Evolutionary conservation across 2,797 vertebrate genomes (phyloP).

Genomic region (Crotalus adamanteus): DNA sequence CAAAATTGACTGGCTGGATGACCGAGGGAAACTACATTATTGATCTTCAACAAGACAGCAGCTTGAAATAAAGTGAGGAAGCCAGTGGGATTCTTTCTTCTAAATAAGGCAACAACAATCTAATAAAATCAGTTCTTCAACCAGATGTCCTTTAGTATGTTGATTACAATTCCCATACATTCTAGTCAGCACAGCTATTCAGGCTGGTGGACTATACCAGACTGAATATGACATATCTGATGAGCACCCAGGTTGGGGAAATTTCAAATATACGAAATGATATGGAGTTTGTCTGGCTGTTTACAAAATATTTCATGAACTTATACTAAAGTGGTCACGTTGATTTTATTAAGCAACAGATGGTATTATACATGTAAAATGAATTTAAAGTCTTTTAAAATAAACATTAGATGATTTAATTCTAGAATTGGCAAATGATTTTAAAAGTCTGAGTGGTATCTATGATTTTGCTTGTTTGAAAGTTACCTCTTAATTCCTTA

Average conservation of each 20-base stretch:
- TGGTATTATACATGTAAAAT: background rate
- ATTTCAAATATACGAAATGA: background rate
- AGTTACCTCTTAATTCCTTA: background rate
- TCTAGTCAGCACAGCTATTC: too few species aligned
- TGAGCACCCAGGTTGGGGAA: background rate
- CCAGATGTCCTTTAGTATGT: too few species aligned
- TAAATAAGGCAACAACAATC: background rate
- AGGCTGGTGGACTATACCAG: background rate
- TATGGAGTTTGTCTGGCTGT: background rate
- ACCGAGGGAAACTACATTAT: background rate
- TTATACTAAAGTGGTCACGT: background rate
- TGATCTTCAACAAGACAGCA: background rate
- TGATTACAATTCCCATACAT: too few species aligned
- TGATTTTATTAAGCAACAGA: background rate
- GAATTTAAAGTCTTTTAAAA: background rate
- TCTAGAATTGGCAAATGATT: background rate
- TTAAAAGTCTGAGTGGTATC: background rate
- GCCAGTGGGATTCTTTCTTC: background rate
- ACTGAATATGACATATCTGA: background rate
- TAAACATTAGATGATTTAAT: background rate
- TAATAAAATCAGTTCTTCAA: background rate
- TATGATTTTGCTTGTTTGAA: background rate
- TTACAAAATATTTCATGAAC: background rate
- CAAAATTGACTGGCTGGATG: background rate
- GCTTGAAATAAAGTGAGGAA: background rate